Evolutionary conservation across 2,888 invertebrate genomes (phyloP).

Genomic region (Nemurella pictetii): DNA sequence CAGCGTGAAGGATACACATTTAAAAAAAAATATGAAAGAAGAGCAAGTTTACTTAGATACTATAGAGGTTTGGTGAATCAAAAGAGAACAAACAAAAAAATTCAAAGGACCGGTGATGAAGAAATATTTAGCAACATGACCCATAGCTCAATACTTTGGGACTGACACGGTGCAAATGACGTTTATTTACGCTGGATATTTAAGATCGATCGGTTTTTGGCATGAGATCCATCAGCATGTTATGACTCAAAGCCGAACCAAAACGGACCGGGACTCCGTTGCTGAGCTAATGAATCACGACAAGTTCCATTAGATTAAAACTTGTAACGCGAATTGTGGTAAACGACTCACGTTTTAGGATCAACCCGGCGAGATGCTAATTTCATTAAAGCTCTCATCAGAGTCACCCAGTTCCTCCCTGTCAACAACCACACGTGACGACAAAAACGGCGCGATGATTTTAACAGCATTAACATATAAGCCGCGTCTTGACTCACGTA

Average conservation of each 20-base stretch:
- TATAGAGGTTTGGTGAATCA: neutral
- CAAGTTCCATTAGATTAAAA: neutral
- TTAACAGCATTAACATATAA: neutral
- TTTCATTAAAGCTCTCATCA: neutral
- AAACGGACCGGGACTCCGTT: neutral
- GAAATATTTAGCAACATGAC: too few relatives aligned
- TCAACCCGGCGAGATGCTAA: neutral
- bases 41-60: neutral
- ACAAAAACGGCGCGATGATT: neutral
- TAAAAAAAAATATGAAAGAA: neutral
- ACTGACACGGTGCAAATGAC: neutral
- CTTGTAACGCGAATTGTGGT: neutral
- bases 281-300: neutral
- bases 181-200: neutral
- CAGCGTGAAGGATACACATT: neutral
- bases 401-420: neutral
- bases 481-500: slow-evolving; percentile 70
- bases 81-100: neutral
- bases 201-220: neutral
- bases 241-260: neutral
- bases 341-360: neutral
- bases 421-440: neutral
- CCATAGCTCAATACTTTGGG: too few relatives aligned
- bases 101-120: neutral
- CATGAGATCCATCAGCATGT: neutral